A percentile compares a stretch with the other conserved stretches of the same genome.
phyloP scores from a whole-genome alignment of 2,113 vertebrate species.

The Tragelaphus imberbis region DNA sequence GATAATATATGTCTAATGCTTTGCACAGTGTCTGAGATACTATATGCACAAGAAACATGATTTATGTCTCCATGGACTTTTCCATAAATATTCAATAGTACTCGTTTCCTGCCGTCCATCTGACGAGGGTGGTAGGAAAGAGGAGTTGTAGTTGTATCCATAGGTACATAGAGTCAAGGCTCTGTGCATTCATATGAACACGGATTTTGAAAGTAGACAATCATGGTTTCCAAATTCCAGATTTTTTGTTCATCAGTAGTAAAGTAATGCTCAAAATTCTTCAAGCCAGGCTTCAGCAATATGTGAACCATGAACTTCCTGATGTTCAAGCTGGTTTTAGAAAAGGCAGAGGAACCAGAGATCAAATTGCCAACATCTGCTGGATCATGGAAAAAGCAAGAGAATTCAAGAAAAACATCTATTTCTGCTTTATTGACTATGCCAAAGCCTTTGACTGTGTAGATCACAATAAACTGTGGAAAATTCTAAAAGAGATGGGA shows the following conservation, averaged over 20 bases:
- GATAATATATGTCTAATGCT: background rate
- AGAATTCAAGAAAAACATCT: too few relatives aligned
- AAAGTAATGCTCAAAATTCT: too few relatives aligned
- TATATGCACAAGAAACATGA: background rate
- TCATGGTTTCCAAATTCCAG: background rate
- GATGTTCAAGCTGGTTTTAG: too few relatives aligned
- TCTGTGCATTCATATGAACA: background rate
- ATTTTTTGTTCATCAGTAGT: background rate
- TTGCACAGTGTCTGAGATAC: background rate
- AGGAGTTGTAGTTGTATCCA: background rate
- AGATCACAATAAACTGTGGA: too few relatives aligned
- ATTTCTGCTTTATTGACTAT: too few relatives aligned
- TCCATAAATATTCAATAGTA: background rate
- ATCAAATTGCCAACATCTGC: too few relatives aligned
- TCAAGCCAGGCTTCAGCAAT: too few relatives aligned
- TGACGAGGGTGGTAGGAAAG: background rate
- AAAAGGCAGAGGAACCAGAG: too few relatives aligned
- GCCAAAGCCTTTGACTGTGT: too few relatives aligned
- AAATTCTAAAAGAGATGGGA: too few relatives aligned
- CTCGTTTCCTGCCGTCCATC: background rate
- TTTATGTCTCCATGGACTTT: background rate
- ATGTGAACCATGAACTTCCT: too few relatives aligned
- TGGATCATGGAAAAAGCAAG: too few relatives aligned
- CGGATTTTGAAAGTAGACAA: background rate
- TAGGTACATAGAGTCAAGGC: background rate